A percentile compares a stretch with the other conserved stretches of the same genome.
These are phyloP conservation scores for Brenthis ino DNA, from an alignment of 2,888 invertebrate genomes.

Conservation along the genomic window DNA sequence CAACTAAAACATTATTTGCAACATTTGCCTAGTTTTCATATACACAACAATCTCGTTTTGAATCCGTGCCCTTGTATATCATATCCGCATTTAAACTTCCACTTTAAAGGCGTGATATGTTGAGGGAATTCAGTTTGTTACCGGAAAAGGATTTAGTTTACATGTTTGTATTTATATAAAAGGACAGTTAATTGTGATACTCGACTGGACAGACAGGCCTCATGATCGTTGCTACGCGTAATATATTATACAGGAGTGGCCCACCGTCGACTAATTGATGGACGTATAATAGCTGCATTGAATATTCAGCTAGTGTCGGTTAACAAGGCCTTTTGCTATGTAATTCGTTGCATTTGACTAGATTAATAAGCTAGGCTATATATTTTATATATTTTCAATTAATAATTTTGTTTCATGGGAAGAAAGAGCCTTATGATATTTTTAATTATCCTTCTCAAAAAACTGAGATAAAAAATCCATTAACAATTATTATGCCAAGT, in stretches of 20 bases:
- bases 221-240: constrained; percentile 15
- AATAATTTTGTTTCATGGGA: too few species aligned
- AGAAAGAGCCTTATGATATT: too few species aligned
- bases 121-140: constrained; percentile 5
- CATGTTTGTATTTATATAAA: constrained; percentile 4
- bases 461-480: too few species aligned
- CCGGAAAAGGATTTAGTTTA: constrained; percentile 9
- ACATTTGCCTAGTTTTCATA: neutral
- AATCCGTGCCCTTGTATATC: neutral
- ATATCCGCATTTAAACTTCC: constrained; percentile 13
- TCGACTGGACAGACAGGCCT: constrained; percentile 7
- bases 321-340: constrained; percentile 22
- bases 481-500: too few species aligned
- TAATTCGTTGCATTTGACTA: constrained; percentile 25
- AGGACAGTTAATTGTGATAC: constrained; percentile 10
- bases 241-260: constrained; percentile 18
- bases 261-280: constrained; percentile 24
- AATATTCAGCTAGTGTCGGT: constrained; percentile 27
- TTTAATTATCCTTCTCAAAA: too few species aligned
- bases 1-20: neutral
- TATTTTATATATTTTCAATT: neutral
- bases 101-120: neutral
- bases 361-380: neutral
- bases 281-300: constrained; percentile 22
- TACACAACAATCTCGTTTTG: neutral